Evolutionary conservation across 2,888 invertebrate species (phyloP).

Genomic region (Eristalis tenax): DNA sequence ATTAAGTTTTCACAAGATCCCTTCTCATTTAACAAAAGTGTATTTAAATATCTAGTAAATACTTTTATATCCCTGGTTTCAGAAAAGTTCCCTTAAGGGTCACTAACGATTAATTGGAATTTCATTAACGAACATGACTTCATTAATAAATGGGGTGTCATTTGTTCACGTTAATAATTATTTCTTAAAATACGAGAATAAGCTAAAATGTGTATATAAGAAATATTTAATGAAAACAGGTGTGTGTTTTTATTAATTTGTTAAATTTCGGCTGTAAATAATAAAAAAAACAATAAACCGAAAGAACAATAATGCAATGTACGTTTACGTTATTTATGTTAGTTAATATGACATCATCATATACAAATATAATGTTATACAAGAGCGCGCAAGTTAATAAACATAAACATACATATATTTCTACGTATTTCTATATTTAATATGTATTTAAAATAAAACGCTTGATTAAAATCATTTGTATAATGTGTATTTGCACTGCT

Average conservation of each 20-base stretch:
- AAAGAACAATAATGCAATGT: conserved; percentile 48
- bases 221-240: conserved; percentile 32
- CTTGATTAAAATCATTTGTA: conserved; percentile 24
- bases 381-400: neutral
- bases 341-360: neutral
- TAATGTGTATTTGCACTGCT: conserved; percentile 55
- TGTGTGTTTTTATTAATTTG: conserved; percentile 37
- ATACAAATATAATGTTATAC: neutral
- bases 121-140: conserved; percentile 38
- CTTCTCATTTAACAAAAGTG: conserved; percentile 38
- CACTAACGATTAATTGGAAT: conserved; percentile 82
- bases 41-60: conserved; percentile 32
- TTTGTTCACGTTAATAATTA: neutral
- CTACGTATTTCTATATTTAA: neutral
- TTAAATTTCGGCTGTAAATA: conserved; percentile 41
- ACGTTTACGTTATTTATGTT: neutral
- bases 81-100: conserved; percentile 87
- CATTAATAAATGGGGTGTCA: neutral
- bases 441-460: neutral
- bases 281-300: conserved; percentile 43
- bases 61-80: conserved; percentile 83
- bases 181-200: conserved; percentile 23
- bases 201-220: conserved; percentile 38
- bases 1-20: conserved; percentile 48
- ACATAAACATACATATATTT: neutral